Percentiles rank a stretch among this genome's conserved stretches.
Conservation (phyloP, 2,888 invertebrate genomes). For the Galeruca laticollis region DNA sequence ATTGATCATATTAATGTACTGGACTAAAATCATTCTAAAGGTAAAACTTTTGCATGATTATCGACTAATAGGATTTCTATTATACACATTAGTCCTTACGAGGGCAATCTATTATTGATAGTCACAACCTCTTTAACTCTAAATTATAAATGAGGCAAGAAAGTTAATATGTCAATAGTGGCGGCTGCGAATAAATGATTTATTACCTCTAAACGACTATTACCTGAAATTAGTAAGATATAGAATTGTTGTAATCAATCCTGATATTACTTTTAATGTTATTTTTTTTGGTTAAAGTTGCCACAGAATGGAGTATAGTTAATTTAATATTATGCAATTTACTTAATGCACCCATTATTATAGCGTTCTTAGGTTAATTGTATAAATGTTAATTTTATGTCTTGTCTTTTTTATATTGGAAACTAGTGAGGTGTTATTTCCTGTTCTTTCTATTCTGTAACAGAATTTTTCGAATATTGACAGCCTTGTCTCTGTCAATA, state of each 20-base stretch:
- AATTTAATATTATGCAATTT: too few relatives aligned
- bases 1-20: too few relatives aligned
- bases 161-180: constrained; percentile 61
- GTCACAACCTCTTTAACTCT: constrained; percentile 36
- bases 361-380: too few relatives aligned
- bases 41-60: constrained; percentile 6
- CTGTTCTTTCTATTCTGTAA: too few relatives aligned
- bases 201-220: constrained; percentile 64
- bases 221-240: constrained; percentile 61
- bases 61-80: constrained; percentile 36
- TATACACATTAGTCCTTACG: constrained; percentile 35
- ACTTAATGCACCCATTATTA: too few relatives aligned
- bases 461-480: too few relatives aligned
- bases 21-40: too few relatives aligned
- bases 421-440: too few relatives aligned
- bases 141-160: constrained; percentile 45
- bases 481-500: too few relatives aligned
- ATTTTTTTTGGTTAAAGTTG: neutral
- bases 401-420: too few relatives aligned
- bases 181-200: constrained; percentile 61
- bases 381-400: too few relatives aligned
- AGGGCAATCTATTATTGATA: constrained; percentile 37
- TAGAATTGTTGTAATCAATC: neutral
- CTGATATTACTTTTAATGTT: neutral
- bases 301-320: too few relatives aligned